Evolutionary conservation across 2,113 vertebrate species (phyloP).

Genomic region (Cathartes aura): DNA sequence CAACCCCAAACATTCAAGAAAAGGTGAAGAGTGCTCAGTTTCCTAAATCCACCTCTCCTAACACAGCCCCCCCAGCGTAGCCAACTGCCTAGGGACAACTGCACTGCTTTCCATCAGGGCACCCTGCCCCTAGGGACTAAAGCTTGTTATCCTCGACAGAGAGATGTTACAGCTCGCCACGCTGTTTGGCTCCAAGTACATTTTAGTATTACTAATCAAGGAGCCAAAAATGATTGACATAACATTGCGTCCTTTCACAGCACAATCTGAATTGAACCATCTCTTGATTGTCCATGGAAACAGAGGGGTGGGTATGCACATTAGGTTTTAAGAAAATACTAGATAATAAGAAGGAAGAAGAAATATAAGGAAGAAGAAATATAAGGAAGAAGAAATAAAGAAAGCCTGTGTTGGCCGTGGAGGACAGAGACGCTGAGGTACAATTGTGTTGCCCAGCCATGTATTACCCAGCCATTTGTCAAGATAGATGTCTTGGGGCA

Average conservation of each 20-base stretch:
- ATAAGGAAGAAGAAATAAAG: not conserved
- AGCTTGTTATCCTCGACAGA: not conserved
- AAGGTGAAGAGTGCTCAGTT: not conserved
- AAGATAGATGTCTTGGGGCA: not conserved
- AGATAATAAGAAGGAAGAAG: not conserved
- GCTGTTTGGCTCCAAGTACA: accelerated
- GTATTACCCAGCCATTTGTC: not conserved
- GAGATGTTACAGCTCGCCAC: not conserved
- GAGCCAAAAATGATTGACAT: not conserved
- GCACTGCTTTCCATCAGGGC: not conserved
- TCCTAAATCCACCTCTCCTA: not conserved
- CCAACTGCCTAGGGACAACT: not conserved
- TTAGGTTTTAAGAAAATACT: not conserved
- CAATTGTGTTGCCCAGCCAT: not conserved
- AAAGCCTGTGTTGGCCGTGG: not conserved
- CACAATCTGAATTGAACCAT: not conserved
- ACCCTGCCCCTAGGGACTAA: not conserved
- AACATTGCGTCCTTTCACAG: not conserved
- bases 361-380: not conserved
- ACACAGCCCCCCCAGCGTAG: accelerated
- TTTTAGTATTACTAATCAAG: not conserved
- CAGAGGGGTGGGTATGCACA: not conserved
- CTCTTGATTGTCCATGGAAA: not conserved
- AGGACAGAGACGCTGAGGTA: not conserved
- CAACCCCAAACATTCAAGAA: not conserved